Evolutionary conservation across 2,113 vertebrate genomes (phyloP).

Genomic region (Verasper variegatus): DNA sequence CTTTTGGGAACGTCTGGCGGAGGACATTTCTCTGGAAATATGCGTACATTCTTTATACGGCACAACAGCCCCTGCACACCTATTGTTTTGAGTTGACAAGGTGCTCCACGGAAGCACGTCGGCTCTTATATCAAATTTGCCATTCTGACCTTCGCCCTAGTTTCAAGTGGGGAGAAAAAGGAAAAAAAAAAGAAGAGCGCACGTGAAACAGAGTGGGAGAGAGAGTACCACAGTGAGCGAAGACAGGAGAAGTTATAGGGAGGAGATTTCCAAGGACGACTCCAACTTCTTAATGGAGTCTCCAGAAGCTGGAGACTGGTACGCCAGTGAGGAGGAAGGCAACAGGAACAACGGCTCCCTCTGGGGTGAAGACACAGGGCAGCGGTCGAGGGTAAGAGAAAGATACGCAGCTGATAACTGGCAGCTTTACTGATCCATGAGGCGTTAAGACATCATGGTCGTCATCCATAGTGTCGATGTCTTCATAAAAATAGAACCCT

Average conservation of each 20-base stretch:
- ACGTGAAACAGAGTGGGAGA: slow-evolving; percentile 59
- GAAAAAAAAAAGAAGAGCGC: slow-evolving; percentile 28
- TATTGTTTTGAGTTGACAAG: slow-evolving; percentile 85
- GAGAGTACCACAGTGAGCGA: slow-evolving; percentile 39
- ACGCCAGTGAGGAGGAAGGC: slow-evolving; percentile 44
- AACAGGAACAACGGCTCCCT: slow-evolving; percentile 55
- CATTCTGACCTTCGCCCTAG: slow-evolving; percentile 82
- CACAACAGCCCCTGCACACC: slow-evolving; percentile 77
- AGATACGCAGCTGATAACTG: slow-evolving; percentile 6
- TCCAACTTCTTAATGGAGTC: slow-evolving; percentile 79
- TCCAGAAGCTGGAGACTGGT: slow-evolving; percentile 67
- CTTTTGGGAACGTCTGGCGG: slow-evolving; percentile 79
- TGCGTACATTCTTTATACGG: slow-evolving; percentile 73
- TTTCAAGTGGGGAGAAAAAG: slow-evolving; percentile 59
- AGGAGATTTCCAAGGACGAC: slow-evolving; percentile 83
- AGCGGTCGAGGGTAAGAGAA: slow-evolving; percentile 57
- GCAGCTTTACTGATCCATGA: slow-evolving; percentile 7
- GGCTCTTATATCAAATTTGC: slow-evolving; percentile 83
- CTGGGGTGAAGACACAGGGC: slow-evolving; percentile 57
- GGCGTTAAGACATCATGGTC: neutral
- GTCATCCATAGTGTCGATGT: no score
- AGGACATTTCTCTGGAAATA: slow-evolving; percentile 80
- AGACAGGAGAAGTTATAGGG: slow-evolving; percentile 74
- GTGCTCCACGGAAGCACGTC: slow-evolving; percentile 77
- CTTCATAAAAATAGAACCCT: slow-evolving; percentile 12